Evolutionary conservation across 64 coral and sea anemone species (phyloP).

Genomic region (Orbicella faveolata): DNA sequence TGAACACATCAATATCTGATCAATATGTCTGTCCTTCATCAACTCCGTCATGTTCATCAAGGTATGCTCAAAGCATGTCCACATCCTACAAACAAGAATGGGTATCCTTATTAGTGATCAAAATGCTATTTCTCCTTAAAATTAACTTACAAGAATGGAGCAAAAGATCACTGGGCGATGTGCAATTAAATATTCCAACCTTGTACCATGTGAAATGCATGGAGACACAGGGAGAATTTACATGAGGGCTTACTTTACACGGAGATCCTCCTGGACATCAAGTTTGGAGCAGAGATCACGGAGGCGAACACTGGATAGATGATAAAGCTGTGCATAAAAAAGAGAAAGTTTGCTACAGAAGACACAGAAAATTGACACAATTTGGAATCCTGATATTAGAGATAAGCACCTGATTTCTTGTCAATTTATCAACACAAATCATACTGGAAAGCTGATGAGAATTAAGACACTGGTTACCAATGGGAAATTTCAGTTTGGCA

Average conservation of each 20-base stretch:
- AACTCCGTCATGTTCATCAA: constrained; percentile 90
- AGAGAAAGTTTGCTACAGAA: not conserved
- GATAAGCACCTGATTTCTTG: too few relatives aligned
- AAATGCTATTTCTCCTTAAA: too few relatives aligned
- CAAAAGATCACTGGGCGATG: too few relatives aligned
- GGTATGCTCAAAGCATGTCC: constrained; percentile 99
- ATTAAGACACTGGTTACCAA: too few relatives aligned
- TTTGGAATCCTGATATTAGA: not conserved
- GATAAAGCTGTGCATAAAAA: constrained; percentile 71
- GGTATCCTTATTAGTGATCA: not conserved
- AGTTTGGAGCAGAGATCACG: constrained; percentile 92
- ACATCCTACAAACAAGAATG: constrained; percentile 66
- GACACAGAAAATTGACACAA: not conserved
- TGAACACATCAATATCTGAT: constrained; percentile 97
- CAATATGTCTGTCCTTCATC: constrained; percentile 92
- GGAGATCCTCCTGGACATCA: constrained; percentile 85
- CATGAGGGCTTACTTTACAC: constrained; percentile 80
- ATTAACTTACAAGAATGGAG: too few relatives aligned
- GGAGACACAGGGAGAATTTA: not conserved
- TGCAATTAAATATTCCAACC: too few relatives aligned
- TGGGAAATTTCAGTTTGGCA: too few relatives aligned
- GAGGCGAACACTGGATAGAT: constrained; percentile 92
- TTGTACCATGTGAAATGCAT: too few relatives aligned
- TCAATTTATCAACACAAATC: too few relatives aligned
- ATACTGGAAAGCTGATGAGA: too few relatives aligned